phyloP scores from a whole-genome alignment of 2,888 invertebrate genomes.

The Hoplodrina blanda region DNA sequence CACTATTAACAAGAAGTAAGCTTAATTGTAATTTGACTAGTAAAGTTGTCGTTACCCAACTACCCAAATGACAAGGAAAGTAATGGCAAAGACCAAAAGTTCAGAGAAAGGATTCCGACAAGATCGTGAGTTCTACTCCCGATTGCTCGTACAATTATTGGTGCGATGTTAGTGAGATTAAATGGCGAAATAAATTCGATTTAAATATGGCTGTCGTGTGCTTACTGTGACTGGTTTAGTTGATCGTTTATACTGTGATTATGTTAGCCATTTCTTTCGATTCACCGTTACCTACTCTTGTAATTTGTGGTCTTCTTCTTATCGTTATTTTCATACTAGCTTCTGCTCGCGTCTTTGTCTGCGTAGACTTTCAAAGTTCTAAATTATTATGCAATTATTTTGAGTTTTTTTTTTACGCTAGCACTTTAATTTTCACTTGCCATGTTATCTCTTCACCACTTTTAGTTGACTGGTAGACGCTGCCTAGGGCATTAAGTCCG shows the following conservation, averaged over 20 bases:
- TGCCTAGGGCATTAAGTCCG: too few relatives aligned
- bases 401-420: too few relatives aligned
- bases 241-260: constrained; percentile 34
- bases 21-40: constrained; percentile 15
- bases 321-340: constrained; percentile 18
- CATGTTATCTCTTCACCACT: too few relatives aligned
- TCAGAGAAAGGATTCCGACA: constrained; percentile 52
- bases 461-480: too few relatives aligned
- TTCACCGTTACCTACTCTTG: constrained; percentile 26
- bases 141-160: constrained; percentile 55
- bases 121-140: constrained; percentile 57
- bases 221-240: constrained; percentile 49
- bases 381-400: too few relatives aligned
- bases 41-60: neutral
- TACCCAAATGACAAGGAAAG: constrained; percentile 30
- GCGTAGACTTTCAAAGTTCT: too few relatives aligned
- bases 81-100: constrained; percentile 58
- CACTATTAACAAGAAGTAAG: neutral
- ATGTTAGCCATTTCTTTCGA: constrained; percentile 38
- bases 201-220: constrained; percentile 54
- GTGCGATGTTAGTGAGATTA: constrained; percentile 52
- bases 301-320: constrained; percentile 6
- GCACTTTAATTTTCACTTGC: too few relatives aligned
- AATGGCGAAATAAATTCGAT: constrained; percentile 57
- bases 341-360: too few relatives aligned